Conservation (phyloP, 2,888 invertebrate species). For the Cheilosia urbana region DNA sequence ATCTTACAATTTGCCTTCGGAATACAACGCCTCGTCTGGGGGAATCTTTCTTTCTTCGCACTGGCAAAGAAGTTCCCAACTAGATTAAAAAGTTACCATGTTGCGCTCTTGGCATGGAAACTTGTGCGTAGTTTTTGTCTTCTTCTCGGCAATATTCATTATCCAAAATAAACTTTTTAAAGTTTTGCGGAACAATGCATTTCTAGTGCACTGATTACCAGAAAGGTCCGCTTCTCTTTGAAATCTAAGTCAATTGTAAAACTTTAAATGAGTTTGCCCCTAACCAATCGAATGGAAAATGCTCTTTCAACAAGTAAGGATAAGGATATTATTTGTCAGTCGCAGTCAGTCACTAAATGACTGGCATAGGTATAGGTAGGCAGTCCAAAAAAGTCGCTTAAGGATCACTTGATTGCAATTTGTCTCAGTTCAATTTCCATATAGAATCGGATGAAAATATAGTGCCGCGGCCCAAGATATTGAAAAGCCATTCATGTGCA, state of each 20-base stretch:
- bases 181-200: slow-evolving; percentile 28
- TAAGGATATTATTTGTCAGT: background rate
- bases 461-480: slow-evolving; percentile 34
- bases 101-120: slow-evolving; percentile 8
- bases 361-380: background rate
- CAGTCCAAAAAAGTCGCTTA: slow-evolving; percentile 5
- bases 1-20: background rate
- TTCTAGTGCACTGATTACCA: slow-evolving; percentile 18
- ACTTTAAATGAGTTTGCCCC: slow-evolving; percentile 62
- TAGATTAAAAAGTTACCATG: slow-evolving; percentile 40
- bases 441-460: slow-evolving; percentile 8
- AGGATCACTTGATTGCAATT: slow-evolving; percentile 60
- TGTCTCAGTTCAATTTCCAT: slow-evolving; percentile 27
- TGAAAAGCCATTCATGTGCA: slow-evolving; percentile 66
- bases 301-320: background rate
- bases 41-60: background rate
- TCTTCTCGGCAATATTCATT: slow-evolving; percentile 30
- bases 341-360: background rate
- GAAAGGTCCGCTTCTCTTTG: slow-evolving; percentile 15
- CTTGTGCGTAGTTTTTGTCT: slow-evolving; percentile 9
- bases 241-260: slow-evolving; percentile 43
- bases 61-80: slow-evolving; percentile 20
- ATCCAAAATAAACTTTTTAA: slow-evolving; percentile 20
- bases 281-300: slow-evolving; percentile 60
- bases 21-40: slow-evolving; percentile 10